Evolutionary conservation across 2,113 vertebrate species (phyloP), one percentile per base, ranked within the genome.

Genomic region (Hippolais icterina): DNA sequence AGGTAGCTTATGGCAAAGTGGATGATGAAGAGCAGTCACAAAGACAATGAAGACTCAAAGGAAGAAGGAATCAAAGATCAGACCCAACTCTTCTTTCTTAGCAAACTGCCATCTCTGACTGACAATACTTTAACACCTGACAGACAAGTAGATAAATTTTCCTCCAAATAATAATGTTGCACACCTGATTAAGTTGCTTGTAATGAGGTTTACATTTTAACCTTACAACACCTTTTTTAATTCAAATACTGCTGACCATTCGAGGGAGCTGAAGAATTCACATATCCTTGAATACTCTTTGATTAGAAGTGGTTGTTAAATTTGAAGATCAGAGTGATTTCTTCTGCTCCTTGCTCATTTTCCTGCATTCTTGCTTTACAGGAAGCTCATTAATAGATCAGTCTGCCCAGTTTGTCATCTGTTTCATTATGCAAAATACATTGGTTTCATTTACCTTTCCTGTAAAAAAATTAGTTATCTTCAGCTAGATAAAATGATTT

Each of bases 351-450:
- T 96, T 66, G 69, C 74, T 87, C 93, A 68, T 95, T 96, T 95
- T 86, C 77, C 76, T 91, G 94, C 80, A 96, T 95, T 96, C 94
- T 90, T 10, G 70, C 98, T 91, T 98, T 97, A 97, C 94, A 77
- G 98, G 98, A 97, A 97, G 92, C 97, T 98, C 97, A 97, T 98
- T 98, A 98, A 97, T 93, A 96, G 96, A 96, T 93, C 94, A 70
- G 91, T 95, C 97, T 93, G 94, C 98, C 92, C 98, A 98, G 97
- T 98, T 98, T 98, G 97, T 97, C 97, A 97, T 98, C 97, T 97
- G 47, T 96, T 97, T 98, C 97, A 98, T 98, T 98, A 98, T 98
- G 97, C 97, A 98, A 98, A 98, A 97, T 94, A 97, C 89, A 95
- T 96, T 97, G 83, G 93, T 98, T 98, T 98, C 97, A 98, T 97